Conservation (phyloP, 2,888 invertebrate genomes). For the Torymus texanus region DNA sequence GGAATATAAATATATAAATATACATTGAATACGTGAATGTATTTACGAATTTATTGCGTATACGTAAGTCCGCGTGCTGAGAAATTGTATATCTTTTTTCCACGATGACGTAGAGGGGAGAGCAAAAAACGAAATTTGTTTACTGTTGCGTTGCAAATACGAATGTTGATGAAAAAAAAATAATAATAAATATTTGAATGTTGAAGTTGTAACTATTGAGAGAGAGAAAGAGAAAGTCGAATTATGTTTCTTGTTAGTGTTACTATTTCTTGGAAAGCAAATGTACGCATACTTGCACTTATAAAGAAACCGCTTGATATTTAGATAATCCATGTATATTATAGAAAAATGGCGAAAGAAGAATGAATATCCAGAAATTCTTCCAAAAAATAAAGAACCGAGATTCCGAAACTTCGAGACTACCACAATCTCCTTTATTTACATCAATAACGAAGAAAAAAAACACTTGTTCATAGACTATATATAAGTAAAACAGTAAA, state of each 20-base stretch:
- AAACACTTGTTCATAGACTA: constrained; percentile 40
- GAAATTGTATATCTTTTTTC: constrained; percentile 50
- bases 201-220: constrained; percentile 46
- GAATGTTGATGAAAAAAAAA: constrained; percentile 42
- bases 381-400: constrained; percentile 37
- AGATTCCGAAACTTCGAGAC: constrained; percentile 23
- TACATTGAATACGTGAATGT: constrained; percentile 58
- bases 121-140: constrained; percentile 51
- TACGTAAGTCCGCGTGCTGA: constrained; percentile 61
- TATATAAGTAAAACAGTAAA: constrained; percentile 51
- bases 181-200: constrained; percentile 52
- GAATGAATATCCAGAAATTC: constrained; percentile 7
- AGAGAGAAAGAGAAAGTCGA: constrained; percentile 32
- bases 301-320: constrained; percentile 37
- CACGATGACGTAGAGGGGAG: constrained; percentile 28
- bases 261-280: constrained; percentile 35
- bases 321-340: constrained; percentile 38
- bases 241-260: constrained; percentile 54
- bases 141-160: constrained; percentile 47
- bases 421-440: constrained; percentile 31
- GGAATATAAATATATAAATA: constrained; percentile 57
- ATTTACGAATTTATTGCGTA: constrained; percentile 64
- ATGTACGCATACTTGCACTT: constrained; percentile 29
- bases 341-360: constrained; percentile 1
- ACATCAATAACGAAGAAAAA: constrained; percentile 24